Evolutionary conservation across 2,797 vertebrate genomes (phyloP).

Genomic region (Cirrhinus molitorella): DNA sequence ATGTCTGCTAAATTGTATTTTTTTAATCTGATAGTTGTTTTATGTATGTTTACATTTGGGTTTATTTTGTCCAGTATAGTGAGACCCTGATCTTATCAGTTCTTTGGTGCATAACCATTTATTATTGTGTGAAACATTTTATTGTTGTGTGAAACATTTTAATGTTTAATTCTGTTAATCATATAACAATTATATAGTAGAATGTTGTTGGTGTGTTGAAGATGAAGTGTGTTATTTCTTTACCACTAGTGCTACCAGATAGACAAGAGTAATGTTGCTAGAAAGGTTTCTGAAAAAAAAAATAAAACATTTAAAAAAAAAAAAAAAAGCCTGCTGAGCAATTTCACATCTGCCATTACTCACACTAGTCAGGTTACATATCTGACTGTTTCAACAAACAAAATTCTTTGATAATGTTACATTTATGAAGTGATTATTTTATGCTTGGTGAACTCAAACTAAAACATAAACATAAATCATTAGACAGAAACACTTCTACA

Average conservation of each 20-base stretch:
- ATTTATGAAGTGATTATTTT: too few species aligned
- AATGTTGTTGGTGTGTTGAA: not conserved
- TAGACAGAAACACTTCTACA: too few species aligned
- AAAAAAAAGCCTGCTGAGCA: not conserved
- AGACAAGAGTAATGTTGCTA: not conserved
- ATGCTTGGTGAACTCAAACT: too few species aligned
- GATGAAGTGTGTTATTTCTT: constrained; percentile 2
- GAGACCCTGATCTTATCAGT: not conserved
- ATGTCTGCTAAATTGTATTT: not conserved
- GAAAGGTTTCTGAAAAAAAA: not conserved
- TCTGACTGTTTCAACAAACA: not conserved
- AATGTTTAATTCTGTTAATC: not conserved
- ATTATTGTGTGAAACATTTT: not conserved
- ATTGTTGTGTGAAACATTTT: not conserved
- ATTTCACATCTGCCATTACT: not conserved
- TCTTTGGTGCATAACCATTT: not conserved
- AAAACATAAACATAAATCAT: too few species aligned
- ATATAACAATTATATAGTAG: not conserved
- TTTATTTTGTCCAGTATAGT: not conserved
- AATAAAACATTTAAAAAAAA: not conserved
- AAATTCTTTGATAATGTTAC: not conserved
- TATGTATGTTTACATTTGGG: not conserved
- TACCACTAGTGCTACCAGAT: not conserved
- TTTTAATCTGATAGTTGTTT: not conserved
- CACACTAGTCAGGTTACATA: not conserved